Base-by-base conservation (phyloP, 2,113 vertebrate species). In the Chloropsis hardwickii region DNA sequence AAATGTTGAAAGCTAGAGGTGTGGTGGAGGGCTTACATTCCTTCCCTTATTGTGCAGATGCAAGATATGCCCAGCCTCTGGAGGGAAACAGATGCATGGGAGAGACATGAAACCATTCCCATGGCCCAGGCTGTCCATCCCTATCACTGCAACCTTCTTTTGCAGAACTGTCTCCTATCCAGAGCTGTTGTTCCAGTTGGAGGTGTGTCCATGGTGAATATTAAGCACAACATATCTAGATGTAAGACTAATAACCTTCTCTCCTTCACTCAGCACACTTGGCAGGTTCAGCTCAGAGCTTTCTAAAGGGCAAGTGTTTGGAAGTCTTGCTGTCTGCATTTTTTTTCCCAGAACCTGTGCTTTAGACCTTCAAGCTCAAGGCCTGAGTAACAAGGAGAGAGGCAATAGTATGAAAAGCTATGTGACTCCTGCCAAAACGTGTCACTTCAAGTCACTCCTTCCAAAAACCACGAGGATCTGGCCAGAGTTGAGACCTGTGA, bases 1-100 rank as follows among this genome's bases (percentile, higher is more conserved):
- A 84, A 88, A 93, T 50, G 88, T 86, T 94, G 94, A 96, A 94
- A 95, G 88, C 90, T 71, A 54, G 56, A 92, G 79, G 88, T 93
- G 95, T 96, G 96, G 93, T 93, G 69, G 80, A 95, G 95, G 88
- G 76, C 86, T 94, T 1, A 1, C 69, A 78, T 92, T 94, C 93
- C 61, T 95, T 86, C 72, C 82, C 92, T 88, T 79, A 57, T 42
- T 48, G 48, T 64, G 65, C 13, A 67, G 88, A 90, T 35, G 29
- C 40, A 70, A 92, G 79, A 76, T 47, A 58, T 90, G 80, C 62
- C 80, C 82, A 74, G 48, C 9, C 82, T 93, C 64, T 67, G n/a
- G 61, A 88, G 10, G 11, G 37, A 83, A 94, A 57, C 2, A 48
- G 23, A 22, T 48, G 25, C 48, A 20, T 13, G 56, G 47, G 71